A percentile compares a stretch with the other conserved stretches of the same genome.
These are phyloP conservation scores for Catocala fraxini DNA, from an alignment of 2,888 invertebrate genomes.

Conservation along the genomic window DNA sequence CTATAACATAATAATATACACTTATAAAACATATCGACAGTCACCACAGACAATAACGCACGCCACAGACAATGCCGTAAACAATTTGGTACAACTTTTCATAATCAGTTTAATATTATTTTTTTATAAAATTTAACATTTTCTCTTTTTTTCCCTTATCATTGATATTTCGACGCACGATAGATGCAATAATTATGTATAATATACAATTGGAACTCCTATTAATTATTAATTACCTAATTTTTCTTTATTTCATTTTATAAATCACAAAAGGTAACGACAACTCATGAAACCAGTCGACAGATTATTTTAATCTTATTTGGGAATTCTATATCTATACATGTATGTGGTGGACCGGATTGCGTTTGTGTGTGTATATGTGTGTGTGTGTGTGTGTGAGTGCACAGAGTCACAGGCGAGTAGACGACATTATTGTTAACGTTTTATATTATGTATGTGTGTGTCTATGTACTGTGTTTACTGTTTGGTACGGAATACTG, in stretches of 20 bases:
- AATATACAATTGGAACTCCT: constrained; percentile 88
- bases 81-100: constrained; percentile 57
- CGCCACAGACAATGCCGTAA: constrained; percentile 40
- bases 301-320: constrained; percentile 56
- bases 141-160: constrained; percentile 37
- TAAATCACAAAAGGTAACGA: constrained; percentile 87
- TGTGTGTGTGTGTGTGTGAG: constrained; percentile 24
- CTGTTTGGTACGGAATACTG: constrained; percentile 3
- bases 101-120: constrained; percentile 34
- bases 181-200: constrained; percentile 81
- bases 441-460: neutral
- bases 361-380: constrained; percentile 26
- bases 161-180: constrained; percentile 66
- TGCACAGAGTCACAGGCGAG: constrained; percentile 14
- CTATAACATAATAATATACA: constrained; percentile 12
- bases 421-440: neutral
- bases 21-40: constrained; percentile 12
- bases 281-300: constrained; percentile 70
- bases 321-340: constrained; percentile 44
- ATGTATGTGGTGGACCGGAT: constrained; percentile 41
- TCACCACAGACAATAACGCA: constrained; percentile 27
- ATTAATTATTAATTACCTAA: constrained; percentile 86
- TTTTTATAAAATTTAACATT: constrained; percentile 54
- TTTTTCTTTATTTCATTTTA: constrained; percentile 68
- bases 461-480: constrained; percentile 15